phyloP scores from a whole-genome alignment of 2,888 invertebrate species.

The Trichacis sp. region DNA sequence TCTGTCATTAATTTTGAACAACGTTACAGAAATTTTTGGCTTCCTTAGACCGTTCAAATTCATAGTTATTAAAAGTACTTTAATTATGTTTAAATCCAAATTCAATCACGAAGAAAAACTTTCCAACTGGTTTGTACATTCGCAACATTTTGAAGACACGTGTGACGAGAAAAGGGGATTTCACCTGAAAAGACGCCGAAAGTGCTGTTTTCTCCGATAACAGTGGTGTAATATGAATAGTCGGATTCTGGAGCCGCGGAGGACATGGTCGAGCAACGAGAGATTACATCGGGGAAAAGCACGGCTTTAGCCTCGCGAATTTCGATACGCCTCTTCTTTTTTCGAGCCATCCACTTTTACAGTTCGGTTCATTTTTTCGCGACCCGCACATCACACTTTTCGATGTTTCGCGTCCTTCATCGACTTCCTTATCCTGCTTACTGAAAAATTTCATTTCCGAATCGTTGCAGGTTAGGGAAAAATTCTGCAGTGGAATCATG shows the following conservation, averaged over 20 bases:
- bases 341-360: conserved; percentile 25
- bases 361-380: conserved; percentile 32
- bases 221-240: conserved; percentile 59
- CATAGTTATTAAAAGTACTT: too few species aligned
- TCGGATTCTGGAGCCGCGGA: conserved; percentile 56
- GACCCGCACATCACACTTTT: conserved; percentile 15
- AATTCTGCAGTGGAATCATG: too few species aligned
- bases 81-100: too few species aligned
- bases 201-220: conserved; percentile 54
- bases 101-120: too few species aligned
- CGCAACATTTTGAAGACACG: too few species aligned
- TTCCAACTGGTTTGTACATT: too few species aligned
- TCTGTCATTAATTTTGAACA: too few species aligned
- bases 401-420: not conserved
- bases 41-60: too few species aligned
- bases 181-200: conserved; percentile 59
- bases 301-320: conserved; percentile 28
- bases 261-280: conserved; percentile 49
- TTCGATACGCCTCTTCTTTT: conserved; percentile 30
- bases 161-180: not conserved
- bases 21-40: too few species aligned
- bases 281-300: conserved; percentile 31
- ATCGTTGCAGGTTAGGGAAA: too few species aligned
- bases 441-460: too few species aligned
- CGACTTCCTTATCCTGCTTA: too few species aligned